Percentiles rank a stretch among this genome's conserved stretches.
These are phyloP conservation scores for Lynx canadensis DNA, from an alignment of 2,113 vertebrate genomes.

Conservation along the genomic window DNA sequence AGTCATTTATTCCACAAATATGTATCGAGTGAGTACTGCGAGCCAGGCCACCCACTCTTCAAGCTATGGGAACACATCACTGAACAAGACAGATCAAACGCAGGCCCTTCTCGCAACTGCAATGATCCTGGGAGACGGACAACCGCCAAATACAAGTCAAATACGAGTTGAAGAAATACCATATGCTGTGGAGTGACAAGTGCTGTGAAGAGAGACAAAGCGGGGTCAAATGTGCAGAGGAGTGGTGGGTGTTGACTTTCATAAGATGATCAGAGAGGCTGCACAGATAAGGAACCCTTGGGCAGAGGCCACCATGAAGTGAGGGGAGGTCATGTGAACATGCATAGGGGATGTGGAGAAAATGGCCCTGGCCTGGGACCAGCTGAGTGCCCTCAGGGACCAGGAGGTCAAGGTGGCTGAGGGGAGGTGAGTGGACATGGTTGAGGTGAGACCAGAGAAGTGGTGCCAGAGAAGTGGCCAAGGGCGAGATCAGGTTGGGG, in stretches of 20 bases:
- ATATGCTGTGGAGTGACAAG: not conserved
- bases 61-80: not conserved
- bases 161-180: not conserved
- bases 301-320: not conserved
- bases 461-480: not conserved
- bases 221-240: not conserved
- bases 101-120: not conserved
- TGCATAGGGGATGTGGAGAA: not conserved
- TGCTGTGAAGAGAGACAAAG: not conserved
- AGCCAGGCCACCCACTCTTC: not conserved
- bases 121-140: not conserved
- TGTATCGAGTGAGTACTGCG: not conserved
- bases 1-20: slow-evolving; percentile 29
- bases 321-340: not conserved
- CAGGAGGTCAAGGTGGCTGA: not conserved
- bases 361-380: not conserved
- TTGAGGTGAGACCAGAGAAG: not conserved
- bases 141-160: not conserved
- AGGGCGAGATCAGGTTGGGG: not conserved
- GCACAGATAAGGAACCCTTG: not conserved
- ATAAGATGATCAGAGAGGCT: not conserved
- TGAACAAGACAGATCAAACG: not conserved
- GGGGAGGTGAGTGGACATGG: not conserved
- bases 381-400: rapidly evolving
- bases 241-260: not conserved